phyloP scores from a whole-genome alignment of 1,140 invertebrate genomes.

The Drosophila sp. region DNA sequence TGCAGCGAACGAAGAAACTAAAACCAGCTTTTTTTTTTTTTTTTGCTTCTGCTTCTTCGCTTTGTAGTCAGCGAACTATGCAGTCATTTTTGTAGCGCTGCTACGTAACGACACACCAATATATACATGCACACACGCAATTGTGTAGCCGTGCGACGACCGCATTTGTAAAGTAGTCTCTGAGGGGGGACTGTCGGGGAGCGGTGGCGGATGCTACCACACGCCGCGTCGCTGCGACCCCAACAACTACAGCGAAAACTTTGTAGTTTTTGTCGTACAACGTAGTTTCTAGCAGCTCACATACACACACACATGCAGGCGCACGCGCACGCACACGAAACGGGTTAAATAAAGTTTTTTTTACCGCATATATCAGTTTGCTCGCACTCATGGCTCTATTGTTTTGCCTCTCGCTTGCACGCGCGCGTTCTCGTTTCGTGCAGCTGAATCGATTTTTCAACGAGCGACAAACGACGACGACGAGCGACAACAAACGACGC shows the following conservation, averaged over 20 bases:
- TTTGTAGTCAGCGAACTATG: constrained; percentile 58
- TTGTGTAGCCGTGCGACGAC: constrained; percentile 53
- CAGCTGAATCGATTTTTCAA: constrained; percentile 79
- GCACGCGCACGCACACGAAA: constrained; percentile 71
- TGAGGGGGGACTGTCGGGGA: constrained; percentile 8
- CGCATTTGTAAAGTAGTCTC: constrained; percentile 56
- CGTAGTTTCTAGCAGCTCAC: constrained; percentile 51
- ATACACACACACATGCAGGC: constrained; percentile 34
- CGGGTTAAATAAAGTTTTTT: constrained; percentile 66
- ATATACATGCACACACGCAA: constrained; percentile 25
- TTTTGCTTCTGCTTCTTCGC: constrained; percentile 15
- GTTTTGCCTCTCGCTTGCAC: constrained; percentile 35
- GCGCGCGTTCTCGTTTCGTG: constrained; percentile 57
- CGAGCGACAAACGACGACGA: constrained; percentile 44
- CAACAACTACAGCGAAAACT: constrained; percentile 49
- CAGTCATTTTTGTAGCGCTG: constrained; percentile 63
- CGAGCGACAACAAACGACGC: constrained; percentile 34
- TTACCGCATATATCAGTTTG: constrained; percentile 54
- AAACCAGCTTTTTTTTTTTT: constrained; percentile 63
- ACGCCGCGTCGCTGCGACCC: constrained; percentile 53
- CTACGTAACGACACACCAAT: constrained; percentile 71
- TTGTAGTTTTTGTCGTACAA: constrained; percentile 72
- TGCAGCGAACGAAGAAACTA: constrained; percentile 37
- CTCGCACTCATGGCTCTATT: constrained; percentile 36
- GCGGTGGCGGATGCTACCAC: constrained; percentile 65